Evolutionary conservation across 1,140 invertebrate species (phyloP).

Genomic region (Drosophila orena): DNA sequence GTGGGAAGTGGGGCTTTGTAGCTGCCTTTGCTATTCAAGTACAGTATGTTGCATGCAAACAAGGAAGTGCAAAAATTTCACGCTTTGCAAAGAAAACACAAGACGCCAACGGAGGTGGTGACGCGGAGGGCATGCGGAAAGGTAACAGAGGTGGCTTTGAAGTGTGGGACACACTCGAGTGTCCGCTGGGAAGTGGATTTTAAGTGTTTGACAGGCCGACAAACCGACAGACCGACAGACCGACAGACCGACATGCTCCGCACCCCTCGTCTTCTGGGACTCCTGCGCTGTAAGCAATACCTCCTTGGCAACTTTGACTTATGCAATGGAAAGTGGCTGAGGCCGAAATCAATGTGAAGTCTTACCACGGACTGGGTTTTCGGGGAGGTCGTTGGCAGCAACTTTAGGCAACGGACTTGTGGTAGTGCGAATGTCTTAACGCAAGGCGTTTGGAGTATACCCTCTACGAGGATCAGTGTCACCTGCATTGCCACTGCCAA

Average conservation of each 20-base stretch:
- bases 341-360: constrained; percentile 49
- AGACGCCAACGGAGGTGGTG: constrained; percentile 18
- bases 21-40: constrained; percentile 30
- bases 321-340: constrained; percentile 72
- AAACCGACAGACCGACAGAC: too few relatives aligned
- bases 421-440: too few relatives aligned
- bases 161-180: constrained; percentile 32
- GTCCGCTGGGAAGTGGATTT: constrained; percentile 38
- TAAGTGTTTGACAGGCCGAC: constrained; percentile 54
- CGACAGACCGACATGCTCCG: constrained; percentile 21
- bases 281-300: constrained; percentile 13
- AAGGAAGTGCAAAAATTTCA: constrained; percentile 74
- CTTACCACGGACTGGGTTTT: constrained; percentile 28
- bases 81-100: constrained; percentile 42
- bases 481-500: too few relatives aligned
- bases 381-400: constrained; percentile 25
- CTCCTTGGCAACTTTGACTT: constrained; percentile 55
- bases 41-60: constrained; percentile 61
- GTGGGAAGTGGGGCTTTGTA: constrained; percentile 3
- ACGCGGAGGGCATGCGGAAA: too few relatives aligned
- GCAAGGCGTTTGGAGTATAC: too few relatives aligned
- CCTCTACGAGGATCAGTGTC: too few relatives aligned
- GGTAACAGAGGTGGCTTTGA: constrained; percentile 4
- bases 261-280: constrained; percentile 23
- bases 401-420: constrained; percentile 13